Conservation (phyloP, 1,140 invertebrate species). For the Pseudoatta argentina region DNA sequence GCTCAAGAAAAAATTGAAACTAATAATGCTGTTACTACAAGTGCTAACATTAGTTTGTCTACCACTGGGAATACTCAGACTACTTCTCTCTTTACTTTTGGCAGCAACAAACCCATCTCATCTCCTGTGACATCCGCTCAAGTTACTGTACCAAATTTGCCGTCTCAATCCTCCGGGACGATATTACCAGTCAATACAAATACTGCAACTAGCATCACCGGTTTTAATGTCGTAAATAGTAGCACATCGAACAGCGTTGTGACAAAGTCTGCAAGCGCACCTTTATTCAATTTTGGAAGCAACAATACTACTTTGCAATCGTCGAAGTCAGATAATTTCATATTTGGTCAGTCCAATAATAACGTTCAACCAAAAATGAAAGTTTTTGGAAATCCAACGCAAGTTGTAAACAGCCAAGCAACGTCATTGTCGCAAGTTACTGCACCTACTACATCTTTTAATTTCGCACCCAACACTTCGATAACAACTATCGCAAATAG, state of each 20-base stretch:
- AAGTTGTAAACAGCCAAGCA: neutral
- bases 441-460: constrained; percentile 23
- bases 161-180: neutral
- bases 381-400: constrained; percentile 37
- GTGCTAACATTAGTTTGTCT: neutral
- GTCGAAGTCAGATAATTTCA: constrained; percentile 29
- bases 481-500: neutral
- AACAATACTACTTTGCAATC: neutral
- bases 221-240: constrained; percentile 12
- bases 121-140: neutral
- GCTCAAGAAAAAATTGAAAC: neutral
- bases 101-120: neutral
- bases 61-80: neutral
- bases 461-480: constrained; percentile 5
- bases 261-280: neutral
- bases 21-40: constrained; percentile 3
- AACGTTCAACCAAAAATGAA: neutral
- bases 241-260: neutral
- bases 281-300: constrained; percentile 47
- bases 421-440: constrained; percentile 2
- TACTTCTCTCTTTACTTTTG: neutral
- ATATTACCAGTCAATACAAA: neutral
- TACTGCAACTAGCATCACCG: neutral
- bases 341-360: constrained; percentile 12
- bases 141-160: neutral